phyloP scores from a whole-genome alignment of 2,888 invertebrate genomes.

The Keiferia lycopersicella region DNA sequence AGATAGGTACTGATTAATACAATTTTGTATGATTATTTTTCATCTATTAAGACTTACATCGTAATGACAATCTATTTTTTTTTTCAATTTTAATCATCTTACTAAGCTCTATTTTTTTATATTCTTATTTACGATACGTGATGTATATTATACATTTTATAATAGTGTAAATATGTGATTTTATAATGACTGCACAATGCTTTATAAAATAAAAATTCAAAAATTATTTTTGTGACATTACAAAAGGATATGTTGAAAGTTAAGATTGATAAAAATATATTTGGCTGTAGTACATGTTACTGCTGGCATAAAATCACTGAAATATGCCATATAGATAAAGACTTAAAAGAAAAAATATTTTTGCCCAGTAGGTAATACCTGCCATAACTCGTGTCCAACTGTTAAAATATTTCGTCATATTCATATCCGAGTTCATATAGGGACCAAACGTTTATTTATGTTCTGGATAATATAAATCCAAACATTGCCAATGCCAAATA shows the following conservation, averaged over 20 bases:
- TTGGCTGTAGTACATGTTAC: constrained; percentile 2
- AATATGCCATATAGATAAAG: not conserved
- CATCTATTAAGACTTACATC: constrained; percentile 72
- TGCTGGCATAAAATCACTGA: constrained; percentile 7
- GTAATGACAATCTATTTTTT: constrained; percentile 71
- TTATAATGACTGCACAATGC: constrained; percentile 62
- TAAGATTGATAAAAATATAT: constrained; percentile 41
- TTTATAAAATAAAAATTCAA: constrained; percentile 60
- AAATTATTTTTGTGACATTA: constrained; percentile 50
- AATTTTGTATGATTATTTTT: constrained; percentile 68
- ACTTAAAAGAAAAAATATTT: not conserved
- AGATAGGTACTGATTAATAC: constrained; percentile 72
- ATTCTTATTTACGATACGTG: constrained; percentile 68
- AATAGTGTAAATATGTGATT: constrained; percentile 79
- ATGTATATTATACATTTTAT: constrained; percentile 76
- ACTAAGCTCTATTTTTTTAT: constrained; percentile 80
- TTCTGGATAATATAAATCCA: not conserved
- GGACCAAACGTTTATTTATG: not conserved
- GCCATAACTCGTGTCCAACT: constrained; percentile 31
- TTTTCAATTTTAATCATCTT: constrained; percentile 71
- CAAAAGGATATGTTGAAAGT: constrained; percentile 52
- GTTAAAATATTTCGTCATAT: constrained; percentile 25
- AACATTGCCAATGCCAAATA: not conserved
- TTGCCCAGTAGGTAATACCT: constrained; percentile 2
- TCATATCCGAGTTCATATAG: not conserved